Percentiles rank a stretch among this genome's conserved stretches.
These are phyloP conservation scores for Tragelaphus imberbis DNA, from an alignment of 2,113 vertebrate species.

Conservation along the genomic window DNA sequence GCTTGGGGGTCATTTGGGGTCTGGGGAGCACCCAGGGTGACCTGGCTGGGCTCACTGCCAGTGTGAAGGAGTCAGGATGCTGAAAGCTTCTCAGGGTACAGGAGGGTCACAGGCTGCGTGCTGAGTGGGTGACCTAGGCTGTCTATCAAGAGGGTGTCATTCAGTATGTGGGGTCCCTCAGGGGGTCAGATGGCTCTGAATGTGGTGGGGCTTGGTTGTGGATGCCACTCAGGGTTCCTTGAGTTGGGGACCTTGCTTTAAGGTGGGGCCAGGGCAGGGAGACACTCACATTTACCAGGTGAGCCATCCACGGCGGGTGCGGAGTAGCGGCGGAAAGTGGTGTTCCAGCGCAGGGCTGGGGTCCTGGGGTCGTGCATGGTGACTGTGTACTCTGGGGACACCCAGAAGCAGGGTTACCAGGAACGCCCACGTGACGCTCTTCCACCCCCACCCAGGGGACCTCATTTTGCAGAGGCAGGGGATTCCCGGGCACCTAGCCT, in stretches of 20 bases:
- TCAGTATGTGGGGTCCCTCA: background rate
- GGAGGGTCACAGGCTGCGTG: background rate
- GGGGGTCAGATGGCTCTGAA: background rate
- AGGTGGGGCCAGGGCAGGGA: background rate
- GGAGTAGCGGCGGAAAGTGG: conserved; percentile 93
- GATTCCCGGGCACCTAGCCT: background rate
- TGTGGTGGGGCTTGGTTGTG: background rate
- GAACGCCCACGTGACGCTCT: rapidly evolving
- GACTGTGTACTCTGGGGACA: conserved; percentile 89
- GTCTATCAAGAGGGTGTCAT: background rate
- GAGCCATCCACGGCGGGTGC: conserved; percentile 84
- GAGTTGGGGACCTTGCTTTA: background rate
- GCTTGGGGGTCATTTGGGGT: background rate
- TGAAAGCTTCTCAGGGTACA: background rate
- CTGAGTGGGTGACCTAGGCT: background rate
- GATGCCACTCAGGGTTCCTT: background rate
- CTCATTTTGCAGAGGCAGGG: background rate
- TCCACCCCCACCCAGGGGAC: background rate
- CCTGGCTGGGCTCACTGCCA: background rate
- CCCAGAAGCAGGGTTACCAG: background rate
- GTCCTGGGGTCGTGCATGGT: conserved; percentile 96
- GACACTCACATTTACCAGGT: conserved; percentile 88
- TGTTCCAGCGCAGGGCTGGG: conserved; percentile 92
- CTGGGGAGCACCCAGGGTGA: background rate
- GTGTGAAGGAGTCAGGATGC: no score